phyloP scores from a whole-genome alignment of 2,888 invertebrate genomes.

The Ochropleura leucogaster region DNA sequence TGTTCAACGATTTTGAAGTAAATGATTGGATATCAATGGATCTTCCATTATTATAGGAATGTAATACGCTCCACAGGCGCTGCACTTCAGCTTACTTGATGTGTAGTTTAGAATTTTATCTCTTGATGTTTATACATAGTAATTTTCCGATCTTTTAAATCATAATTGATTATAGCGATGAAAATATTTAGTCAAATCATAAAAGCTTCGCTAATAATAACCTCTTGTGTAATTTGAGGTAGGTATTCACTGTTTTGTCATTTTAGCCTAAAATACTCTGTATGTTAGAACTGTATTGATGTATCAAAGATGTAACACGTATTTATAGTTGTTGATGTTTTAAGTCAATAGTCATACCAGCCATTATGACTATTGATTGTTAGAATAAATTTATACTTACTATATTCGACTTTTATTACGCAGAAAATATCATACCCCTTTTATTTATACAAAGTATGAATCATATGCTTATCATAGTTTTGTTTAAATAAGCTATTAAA shows the following conservation, averaged over 20 bases:
- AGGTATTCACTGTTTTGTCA: slow-evolving; percentile 25
- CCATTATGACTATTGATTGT: slow-evolving; percentile 89
- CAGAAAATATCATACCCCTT: not conserved
- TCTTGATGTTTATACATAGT: slow-evolving; percentile 43
- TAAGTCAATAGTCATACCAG: slow-evolving; percentile 87
- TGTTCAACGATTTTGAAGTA: slow-evolving; percentile 65
- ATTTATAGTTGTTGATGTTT: slow-evolving; percentile 72
- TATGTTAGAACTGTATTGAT: slow-evolving; percentile 54
- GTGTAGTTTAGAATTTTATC: slow-evolving; percentile 55
- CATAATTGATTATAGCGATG: not conserved
- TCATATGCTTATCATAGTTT: too few species aligned
- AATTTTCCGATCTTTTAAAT: slow-evolving; percentile 30
- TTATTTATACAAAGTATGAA: not conserved
- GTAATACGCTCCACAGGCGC: slow-evolving; percentile 70
- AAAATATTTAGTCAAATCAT: slow-evolving; percentile 23
- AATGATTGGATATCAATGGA: slow-evolving; percentile 62
- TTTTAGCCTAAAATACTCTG: slow-evolving; percentile 42
- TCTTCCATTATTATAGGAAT: slow-evolving; percentile 67
- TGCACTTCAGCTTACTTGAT: slow-evolving; percentile 58
- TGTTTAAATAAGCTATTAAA: not conserved
- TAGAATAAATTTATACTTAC: slow-evolving; percentile 87
- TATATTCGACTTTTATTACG: slow-evolving; percentile 71
- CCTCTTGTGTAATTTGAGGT: slow-evolving; percentile 40
- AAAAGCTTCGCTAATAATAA: slow-evolving; percentile 5
- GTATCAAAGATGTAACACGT: slow-evolving; percentile 56